phyloP scores from a whole-genome alignment of 2,113 vertebrate species.

The Thryonomys swinderianus region DNA sequence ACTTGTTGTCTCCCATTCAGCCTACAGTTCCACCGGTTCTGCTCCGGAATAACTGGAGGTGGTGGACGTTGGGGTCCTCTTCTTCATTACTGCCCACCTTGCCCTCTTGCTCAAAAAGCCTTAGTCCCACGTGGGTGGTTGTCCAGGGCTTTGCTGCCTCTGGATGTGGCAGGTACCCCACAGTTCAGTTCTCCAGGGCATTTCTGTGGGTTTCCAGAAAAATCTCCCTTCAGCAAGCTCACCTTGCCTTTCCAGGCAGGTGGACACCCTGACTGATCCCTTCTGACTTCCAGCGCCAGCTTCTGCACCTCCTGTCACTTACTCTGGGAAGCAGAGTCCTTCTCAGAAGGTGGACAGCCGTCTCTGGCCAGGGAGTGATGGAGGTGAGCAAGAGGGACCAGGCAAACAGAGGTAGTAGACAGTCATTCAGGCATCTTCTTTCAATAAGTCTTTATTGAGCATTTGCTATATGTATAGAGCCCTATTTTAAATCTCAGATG shows the following conservation, averaged over 20 bases:
- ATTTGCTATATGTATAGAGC: background rate
- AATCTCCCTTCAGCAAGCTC: background rate
- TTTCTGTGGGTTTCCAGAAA: slow-evolving; percentile 25
- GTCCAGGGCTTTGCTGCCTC: background rate
- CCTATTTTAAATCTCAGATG: background rate
- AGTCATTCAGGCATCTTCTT: background rate
- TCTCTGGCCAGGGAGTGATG: background rate
- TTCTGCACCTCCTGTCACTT: background rate
- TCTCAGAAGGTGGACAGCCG: background rate
- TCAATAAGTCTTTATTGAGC: background rate
- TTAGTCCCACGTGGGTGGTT: background rate
- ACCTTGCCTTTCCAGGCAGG: background rate
- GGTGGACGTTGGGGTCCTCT: background rate
- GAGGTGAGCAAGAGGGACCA: too few species aligned
- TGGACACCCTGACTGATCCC: background rate
- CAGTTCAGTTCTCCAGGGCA: background rate
- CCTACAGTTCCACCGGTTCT: background rate
- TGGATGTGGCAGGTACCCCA: background rate
- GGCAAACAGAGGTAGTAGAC: background rate
- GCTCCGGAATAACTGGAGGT: background rate
- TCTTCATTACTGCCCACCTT: background rate
- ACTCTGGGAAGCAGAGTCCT: background rate
- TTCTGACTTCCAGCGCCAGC: background rate
- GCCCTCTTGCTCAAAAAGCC: too few species aligned
- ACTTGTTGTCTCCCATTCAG: background rate